These are phyloP conservation scores for Tyto alba DNA, from an alignment of 2,113 vertebrate genomes.

Conservation along the genomic window DNA sequence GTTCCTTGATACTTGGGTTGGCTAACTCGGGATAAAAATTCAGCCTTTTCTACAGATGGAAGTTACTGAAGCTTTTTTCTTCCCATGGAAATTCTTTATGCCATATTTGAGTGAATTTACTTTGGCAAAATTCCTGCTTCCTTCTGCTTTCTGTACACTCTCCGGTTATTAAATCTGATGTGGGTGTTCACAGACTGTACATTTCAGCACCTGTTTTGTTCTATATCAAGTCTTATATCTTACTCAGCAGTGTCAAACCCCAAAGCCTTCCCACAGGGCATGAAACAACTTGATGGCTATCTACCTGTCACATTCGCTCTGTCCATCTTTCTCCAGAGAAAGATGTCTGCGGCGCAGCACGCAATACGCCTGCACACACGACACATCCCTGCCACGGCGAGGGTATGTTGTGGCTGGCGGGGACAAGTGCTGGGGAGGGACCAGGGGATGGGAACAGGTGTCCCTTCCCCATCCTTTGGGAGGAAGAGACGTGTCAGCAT, in stretches of 20 bases:
- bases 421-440: not conserved
- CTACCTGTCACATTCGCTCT: not conserved
- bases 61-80: not conserved
- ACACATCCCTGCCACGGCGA: fast-evolving
- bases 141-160: not conserved
- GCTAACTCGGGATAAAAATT: not conserved
- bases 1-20: fast-evolving
- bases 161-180: not conserved
- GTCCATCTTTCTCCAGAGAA: not conserved
- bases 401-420: not conserved
- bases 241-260: not conserved
- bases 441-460: not conserved
- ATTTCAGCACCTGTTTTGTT: not conserved
- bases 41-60: not conserved
- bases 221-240: not conserved
- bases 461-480: not conserved
- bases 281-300: not conserved
- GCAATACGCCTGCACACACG: not conserved
- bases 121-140: not conserved
- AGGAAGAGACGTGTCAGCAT: not conserved
- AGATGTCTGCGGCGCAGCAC: not conserved
- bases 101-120: not conserved
- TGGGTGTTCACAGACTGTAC: not conserved
- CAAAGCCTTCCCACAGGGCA: not conserved
- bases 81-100: not conserved